Conservation (phyloP, 2,113 vertebrate genomes). For the Oenanthe melanoleuca region DNA sequence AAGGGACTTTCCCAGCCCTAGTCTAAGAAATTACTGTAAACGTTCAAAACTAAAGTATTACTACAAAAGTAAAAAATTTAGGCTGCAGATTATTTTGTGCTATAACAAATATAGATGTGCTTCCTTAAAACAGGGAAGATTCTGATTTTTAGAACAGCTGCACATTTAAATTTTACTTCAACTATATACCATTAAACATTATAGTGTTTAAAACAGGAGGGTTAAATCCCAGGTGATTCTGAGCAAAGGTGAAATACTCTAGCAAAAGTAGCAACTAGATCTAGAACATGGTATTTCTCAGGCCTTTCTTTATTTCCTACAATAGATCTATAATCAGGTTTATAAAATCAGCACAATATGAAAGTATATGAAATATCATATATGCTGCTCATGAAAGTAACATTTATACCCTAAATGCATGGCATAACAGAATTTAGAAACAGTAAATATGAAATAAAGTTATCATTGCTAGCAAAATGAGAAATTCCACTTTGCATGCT, state of each 20-base stretch:
- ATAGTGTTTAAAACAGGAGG: neutral
- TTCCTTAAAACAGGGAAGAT: neutral
- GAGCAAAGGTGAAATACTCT: neutral
- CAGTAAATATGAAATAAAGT: neutral
- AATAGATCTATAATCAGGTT: neutral
- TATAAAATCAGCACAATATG: neutral
- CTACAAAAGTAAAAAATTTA: neutral
- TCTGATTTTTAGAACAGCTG: neutral
- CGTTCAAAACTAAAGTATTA: neutral
- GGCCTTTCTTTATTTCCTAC: neutral
- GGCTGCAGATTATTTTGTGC: neutral
- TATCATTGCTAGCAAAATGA: neutral
- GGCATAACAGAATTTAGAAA: neutral
- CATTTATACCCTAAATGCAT: neutral
- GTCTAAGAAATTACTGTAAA: neutral
- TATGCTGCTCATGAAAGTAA: neutral
- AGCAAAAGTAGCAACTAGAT: neutral
- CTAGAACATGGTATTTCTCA: neutral
- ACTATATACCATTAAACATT: neutral
- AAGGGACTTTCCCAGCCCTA: neutral
- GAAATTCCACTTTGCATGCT: neutral
- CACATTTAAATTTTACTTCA: neutral
- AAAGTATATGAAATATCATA: neutral
- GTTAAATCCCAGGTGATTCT: neutral
- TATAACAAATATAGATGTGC: neutral